Evolutionary conservation across 2,888 invertebrate genomes (phyloP), one percentile per base, ranked within the genome.

Genomic region (Catocala fraxini): DNA sequence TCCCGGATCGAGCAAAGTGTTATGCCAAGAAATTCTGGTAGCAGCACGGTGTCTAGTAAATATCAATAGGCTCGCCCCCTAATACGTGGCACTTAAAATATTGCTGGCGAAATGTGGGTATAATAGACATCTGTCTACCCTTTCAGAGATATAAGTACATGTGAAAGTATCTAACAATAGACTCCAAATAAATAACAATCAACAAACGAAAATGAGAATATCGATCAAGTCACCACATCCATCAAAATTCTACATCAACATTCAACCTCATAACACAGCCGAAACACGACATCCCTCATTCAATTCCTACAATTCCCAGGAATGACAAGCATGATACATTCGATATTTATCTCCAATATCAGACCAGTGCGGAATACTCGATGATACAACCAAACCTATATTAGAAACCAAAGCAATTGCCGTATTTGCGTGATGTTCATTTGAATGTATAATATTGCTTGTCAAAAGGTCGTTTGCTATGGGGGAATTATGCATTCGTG

Each of bases 401-500:
- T 51, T 59, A 59, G 45, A 65, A 53, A 43, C 43, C 35, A 39
- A 58, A 63, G 25, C 56, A 59, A 53, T 68, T 64, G 51, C 42
- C 43, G 12, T 64, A 63, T 54, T 68, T 56, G 64, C 64, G 65
- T 69, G 73, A n/a, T 52, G 34, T 65, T 65, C 58, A 70, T 70
- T 71, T 68, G 68, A 67, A 70, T 71, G 65, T 68, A 71, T 65
- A 64, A 69, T 59, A 56, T 56, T 59, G 47, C 61, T 68, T 71
- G 63, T 56, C 65, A 68, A 66, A 63, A 63, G 55, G 54, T 61
- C 46, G 55, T 59, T 56, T 59, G 39, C 57, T 57, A 68, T 70
- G 56, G 54, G 41, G n/a, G 49, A 64, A 73, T 75, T 71, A 76
- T 75, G 71, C 76, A 73, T 59, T 65, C 49, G 15, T 56, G 47